Conservation (phyloP, 2,113 vertebrate genomes). For the Empidonax alnorum region DNA sequence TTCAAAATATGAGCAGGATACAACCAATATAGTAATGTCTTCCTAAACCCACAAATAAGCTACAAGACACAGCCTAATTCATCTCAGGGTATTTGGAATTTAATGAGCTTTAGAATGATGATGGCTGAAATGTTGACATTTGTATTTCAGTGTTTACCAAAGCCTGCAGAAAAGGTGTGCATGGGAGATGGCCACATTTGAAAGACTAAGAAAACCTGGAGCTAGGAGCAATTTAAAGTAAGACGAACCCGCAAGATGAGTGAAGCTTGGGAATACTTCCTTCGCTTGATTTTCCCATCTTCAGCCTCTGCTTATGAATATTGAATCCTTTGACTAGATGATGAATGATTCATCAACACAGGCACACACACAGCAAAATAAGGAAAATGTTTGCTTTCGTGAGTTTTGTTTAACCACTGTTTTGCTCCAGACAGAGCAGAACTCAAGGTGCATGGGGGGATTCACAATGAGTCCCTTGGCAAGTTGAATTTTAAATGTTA, state of each 20-base stretch:
- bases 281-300: not conserved
- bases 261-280: not conserved
- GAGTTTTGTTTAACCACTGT: not conserved
- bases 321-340: slow-evolving; percentile 5
- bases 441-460: not conserved
- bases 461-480: not conserved
- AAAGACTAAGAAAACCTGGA: not conserved
- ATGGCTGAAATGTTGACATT: not conserved
- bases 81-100: not conserved
- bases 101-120: not conserved
- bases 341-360: slow-evolving; percentile 51
- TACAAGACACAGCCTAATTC: not conserved
- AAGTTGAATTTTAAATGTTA: not conserved
- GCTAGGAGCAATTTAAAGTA: not conserved
- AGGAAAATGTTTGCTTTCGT: slow-evolving; percentile 1
- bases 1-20: not conserved
- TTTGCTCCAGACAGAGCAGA: not conserved
- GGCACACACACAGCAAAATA: not conserved
- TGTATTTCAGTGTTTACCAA: slow-evolving; percentile 10
- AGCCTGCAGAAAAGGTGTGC: not conserved
- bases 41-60: not conserved
- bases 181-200: not conserved
- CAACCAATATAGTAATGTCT: not conserved
- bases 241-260: not conserved
- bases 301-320: slow-evolving; percentile 25